These are phyloP conservation scores for Cyclophora albipunctata DNA, from an alignment of 2,888 invertebrate genomes.

Conservation along the genomic window DNA sequence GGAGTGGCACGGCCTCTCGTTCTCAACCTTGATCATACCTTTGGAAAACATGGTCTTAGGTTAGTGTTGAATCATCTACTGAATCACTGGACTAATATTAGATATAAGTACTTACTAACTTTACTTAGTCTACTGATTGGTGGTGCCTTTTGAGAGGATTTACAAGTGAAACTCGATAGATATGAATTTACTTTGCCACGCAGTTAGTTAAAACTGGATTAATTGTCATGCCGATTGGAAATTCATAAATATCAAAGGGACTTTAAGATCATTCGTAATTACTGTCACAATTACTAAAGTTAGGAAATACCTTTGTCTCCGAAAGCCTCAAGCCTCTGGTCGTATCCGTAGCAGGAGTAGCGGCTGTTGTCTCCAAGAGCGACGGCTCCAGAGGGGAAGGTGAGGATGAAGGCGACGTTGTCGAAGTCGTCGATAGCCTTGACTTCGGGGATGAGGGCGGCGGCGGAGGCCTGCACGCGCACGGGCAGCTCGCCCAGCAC, in stretches of 20 bases:
- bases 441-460: conserved; percentile 76
- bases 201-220: no score
- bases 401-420: conserved; percentile 75
- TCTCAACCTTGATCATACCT: conserved; percentile 70
- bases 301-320: conserved; percentile 67
- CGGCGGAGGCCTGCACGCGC: conserved; percentile 69
- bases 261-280: no score
- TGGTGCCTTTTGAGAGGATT: no score
- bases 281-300: no score
- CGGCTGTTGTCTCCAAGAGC: conserved; percentile 79
- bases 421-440: conserved; percentile 78
- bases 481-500: conserved; percentile 77
- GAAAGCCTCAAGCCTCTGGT: conserved; percentile 80
- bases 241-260: no score
- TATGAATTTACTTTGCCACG: no score
- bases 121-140: no score
- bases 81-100: no score
- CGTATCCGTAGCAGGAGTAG: conserved; percentile 79
- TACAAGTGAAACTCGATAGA: no score
- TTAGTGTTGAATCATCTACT: neutral
- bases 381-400: conserved; percentile 78
- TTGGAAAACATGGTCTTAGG: conserved; percentile 1
- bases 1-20: conserved; percentile 67
- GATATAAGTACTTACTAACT: no score
- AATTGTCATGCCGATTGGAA: no score